Base-by-base conservation (phyloP, 2,113 vertebrate species). In the Cyphomyrus plagiostoma region DNA sequence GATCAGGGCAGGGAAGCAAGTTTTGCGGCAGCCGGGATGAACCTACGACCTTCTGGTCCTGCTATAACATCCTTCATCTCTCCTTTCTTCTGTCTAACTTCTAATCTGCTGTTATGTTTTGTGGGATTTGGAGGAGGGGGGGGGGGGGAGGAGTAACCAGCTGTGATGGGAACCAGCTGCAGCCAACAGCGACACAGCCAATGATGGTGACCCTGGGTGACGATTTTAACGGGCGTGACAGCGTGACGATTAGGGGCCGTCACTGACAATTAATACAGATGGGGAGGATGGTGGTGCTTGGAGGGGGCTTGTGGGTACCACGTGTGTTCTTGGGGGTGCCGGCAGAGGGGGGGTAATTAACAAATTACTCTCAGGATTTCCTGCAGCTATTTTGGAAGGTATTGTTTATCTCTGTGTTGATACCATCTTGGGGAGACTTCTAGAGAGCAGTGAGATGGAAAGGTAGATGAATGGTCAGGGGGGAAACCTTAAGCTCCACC, bases 221-320 rank as follows among this genome's bases (percentile, higher is more conserved):
- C 90, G 85, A 89, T 90, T 91, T 91, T 92, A 91, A 92, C 90
- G 87, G 89, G 89, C 89, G 90, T 91, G 88, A 90, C 90, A 66
- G 90, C 88, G 80, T 52, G 86, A 87, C 89, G 89, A 91, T 92
- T 92, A 91, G 58, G 39, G 91, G 70, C 88, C 84, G 89, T 90
- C 92, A 88, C 88, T 52, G 58, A 80, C 77, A 88, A 93, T 90
- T 87, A 91, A 49, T 48, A 66, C 89, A 62, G 89, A 90, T 88
- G 53, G 13, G 62, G 66, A 30, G n/a, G 62, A 26, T 6, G 74
- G 74, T 0, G 23, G n/a, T 30, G 62, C n/a, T 70, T 70, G 50
- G 23, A 70, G 77, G 62, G 11, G 39, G 50, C 23, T 80, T 35
- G 66, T 4, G 26, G 26, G 66, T 5, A 35, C 66, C 66, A 70